These are phyloP conservation scores for Ornithoptera priamus DNA, from an alignment of 2,888 invertebrate genomes.

Conservation along the genomic window DNA sequence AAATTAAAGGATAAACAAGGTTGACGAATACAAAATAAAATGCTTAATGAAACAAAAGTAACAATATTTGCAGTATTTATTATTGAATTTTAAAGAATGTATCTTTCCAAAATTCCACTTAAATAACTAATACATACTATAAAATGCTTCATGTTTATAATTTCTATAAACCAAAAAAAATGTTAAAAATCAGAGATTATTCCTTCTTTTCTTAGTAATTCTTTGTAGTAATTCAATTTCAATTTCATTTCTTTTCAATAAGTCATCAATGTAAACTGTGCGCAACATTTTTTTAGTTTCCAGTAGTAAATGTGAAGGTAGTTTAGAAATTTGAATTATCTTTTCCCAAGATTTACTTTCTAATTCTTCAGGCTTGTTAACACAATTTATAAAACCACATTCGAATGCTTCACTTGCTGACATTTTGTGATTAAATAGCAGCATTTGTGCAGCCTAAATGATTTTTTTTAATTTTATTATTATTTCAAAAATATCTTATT, in stretches of 20 bases:
- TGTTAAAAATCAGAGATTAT: slow-evolving; percentile 41
- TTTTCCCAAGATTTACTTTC: slow-evolving; percentile 80
- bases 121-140: too few species aligned
- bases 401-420: slow-evolving; percentile 88
- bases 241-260: slow-evolving; percentile 83
- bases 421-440: slow-evolving; percentile 87
- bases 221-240: slow-evolving; percentile 86
- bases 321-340: slow-evolving; percentile 75
- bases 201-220: slow-evolving; percentile 46
- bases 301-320: slow-evolving; percentile 80
- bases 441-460: slow-evolving; percentile 80
- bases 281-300: slow-evolving; percentile 86
- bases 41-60: too few species aligned
- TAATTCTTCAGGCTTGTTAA: slow-evolving; percentile 84
- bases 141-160: too few species aligned
- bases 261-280: slow-evolving; percentile 76
- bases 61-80: too few species aligned
- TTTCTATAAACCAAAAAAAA: neutral
- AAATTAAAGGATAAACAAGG: too few species aligned
- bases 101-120: too few species aligned
- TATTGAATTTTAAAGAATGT: too few species aligned
- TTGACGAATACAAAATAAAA: too few species aligned
- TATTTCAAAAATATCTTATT: neutral
- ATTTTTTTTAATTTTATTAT: neutral
- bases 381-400: slow-evolving; percentile 88